Evolutionary conservation across 2,113 vertebrate species (phyloP).

Genomic region (Rhineura floridana): DNA sequence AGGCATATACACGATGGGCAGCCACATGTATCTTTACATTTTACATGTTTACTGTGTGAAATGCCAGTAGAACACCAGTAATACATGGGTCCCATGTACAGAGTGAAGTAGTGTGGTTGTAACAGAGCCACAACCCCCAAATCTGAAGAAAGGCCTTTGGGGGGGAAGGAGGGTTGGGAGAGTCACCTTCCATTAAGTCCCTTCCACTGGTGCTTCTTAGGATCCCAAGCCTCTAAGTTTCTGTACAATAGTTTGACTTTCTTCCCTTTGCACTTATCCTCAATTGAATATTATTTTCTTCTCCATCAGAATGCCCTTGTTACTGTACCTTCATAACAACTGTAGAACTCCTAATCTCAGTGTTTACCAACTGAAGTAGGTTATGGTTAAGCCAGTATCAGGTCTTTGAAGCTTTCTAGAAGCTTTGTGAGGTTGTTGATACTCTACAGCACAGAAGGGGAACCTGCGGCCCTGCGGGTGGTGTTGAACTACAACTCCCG

Average conservation of each 20-base stretch:
- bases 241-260: slow-evolving; percentile 13
- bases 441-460: not conserved
- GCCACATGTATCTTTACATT: not conserved
- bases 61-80: not conserved
- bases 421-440: not conserved
- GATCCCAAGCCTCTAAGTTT: not conserved
- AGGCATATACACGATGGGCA: not conserved
- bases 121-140: too few species aligned
- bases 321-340: slow-evolving; percentile 14
- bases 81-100: not conserved
- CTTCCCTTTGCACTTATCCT: slow-evolving; percentile 36
- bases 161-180: not conserved
- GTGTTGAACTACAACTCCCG: not conserved
- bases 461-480: not conserved
- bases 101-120: not conserved
- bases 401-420: not conserved
- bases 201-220: not conserved
- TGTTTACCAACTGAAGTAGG: slow-evolving; percentile 14
- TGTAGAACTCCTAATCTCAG: not conserved
- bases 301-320: slow-evolving; percentile 6
- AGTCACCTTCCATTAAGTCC: slow-evolving; percentile 6
- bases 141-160: not conserved
- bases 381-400: not conserved
- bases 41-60: not conserved
- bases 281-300: slow-evolving; percentile 46